Base-by-base conservation (phyloP, 1,140 invertebrate species). In the Micrasema longulum region DNA sequence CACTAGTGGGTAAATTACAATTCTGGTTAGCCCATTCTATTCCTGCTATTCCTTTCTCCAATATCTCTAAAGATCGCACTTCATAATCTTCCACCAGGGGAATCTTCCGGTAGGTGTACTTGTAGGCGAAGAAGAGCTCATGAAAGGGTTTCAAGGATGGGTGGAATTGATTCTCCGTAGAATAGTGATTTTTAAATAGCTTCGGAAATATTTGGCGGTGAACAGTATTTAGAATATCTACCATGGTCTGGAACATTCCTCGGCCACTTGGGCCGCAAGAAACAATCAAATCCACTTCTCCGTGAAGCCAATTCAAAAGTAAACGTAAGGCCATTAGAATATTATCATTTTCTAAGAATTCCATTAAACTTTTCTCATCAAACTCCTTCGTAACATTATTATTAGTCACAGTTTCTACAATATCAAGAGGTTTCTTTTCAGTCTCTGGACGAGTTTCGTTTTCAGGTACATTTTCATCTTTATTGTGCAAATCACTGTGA, bases 71-170 rank as follows among this genome's bases (percentile, higher is more conserved):
- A 2, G 89, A 89, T 79, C 89, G 88, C 23, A 93, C 82, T 72
- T 90, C 87, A 0, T 91, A 84, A 78, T 94, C 92, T 83, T 94
- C 93, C 0, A 88, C 87, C 10, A 93, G 78, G 11, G 92, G 91
- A 18, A 92, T 87, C 63, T 80, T 87, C 60, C 85, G 85, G 36
- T 87, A 84, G 35, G 87, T 87, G 38, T 75, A 72, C 65, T 72
- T 71, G 1, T 65, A 31, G 18, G 18, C 43, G 11, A 75, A 55
- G 53, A 69, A 69, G 9, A 57, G 18, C 18, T 69, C 60, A 31
- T 75, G 73, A 31, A 75, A 69, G 10, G 43, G n/a, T 18, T 64
- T 52, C 1, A 75, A 16, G 5, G 55, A 67, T 11, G 31, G 38
- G 53, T 74, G 63, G 20, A 63, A 68, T 31, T 74, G 73, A 43